Percentiles rank a stretch among this genome's conserved stretches.
Conservation (phyloP, 92 coral and sea anemone genomes). For the Hydrozoanthus gracilis region DNA sequence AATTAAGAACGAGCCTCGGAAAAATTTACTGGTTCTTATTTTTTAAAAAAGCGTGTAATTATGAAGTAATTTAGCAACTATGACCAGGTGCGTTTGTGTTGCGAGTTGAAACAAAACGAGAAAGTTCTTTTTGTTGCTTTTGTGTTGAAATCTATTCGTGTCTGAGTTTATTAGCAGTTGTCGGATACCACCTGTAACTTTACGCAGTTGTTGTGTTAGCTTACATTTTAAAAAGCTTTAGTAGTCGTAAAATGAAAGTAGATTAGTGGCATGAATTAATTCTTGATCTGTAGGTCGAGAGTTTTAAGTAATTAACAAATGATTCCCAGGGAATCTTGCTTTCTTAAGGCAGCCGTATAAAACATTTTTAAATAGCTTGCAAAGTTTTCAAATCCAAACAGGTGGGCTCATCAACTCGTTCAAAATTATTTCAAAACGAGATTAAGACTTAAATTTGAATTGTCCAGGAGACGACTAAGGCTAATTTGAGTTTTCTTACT, state of each 20-base stretch:
- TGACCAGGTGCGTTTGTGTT: too few species aligned
- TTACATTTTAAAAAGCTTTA: neutral
- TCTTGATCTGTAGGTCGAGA: slow-evolving; percentile 15
- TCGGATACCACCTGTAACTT: neutral
- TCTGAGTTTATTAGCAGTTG: too few species aligned
- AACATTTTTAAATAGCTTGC: slow-evolving; percentile 28
- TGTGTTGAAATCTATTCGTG: too few species aligned
- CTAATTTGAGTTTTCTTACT: too few species aligned
- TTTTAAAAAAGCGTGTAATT: neutral
- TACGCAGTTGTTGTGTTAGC: neutral
- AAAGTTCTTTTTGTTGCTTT: too few species aligned
- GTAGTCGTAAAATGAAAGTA: neutral
- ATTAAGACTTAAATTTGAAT: too few species aligned
- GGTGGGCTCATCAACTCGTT: neutral
- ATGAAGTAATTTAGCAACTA: too few species aligned
- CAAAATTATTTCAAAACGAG: neutral
- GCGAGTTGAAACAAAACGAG: too few species aligned
- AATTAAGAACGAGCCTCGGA: too few species aligned
- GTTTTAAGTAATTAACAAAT: slow-evolving; percentile 20
- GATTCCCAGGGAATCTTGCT: slow-evolving; percentile 45
- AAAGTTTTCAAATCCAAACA: too few species aligned
- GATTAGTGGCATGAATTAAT: neutral
- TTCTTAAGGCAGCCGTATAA: slow-evolving; percentile 22
- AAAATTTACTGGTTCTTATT: neutral
- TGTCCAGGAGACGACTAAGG: too few species aligned